Base-by-base conservation (phyloP, 2,888 invertebrate genomes). In the Pilophorus perplexus region DNA sequence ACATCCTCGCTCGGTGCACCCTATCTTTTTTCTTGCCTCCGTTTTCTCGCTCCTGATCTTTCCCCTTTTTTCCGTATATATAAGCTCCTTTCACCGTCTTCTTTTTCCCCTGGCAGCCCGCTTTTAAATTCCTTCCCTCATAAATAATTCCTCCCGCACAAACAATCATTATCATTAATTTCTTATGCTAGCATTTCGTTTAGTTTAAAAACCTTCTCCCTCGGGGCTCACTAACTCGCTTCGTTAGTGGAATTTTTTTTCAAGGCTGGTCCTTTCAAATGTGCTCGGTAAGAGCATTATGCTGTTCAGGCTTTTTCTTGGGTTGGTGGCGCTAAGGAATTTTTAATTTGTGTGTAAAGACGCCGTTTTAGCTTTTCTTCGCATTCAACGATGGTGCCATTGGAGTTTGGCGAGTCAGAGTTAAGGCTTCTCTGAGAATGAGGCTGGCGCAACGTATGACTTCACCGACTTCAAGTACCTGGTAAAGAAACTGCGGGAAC, bases 1-100 rank as follows among this genome's bases (percentile, higher is more conserved):
- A 67, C 67, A 64, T 64, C 64, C 62, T 67, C 16, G 37, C 64
- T 25, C 22, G 20, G 52, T 55, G 20, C 22, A 46, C 46, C 46
- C 46, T 12, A 46, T 46, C 46, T 46, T 46, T 46, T 22, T n/a
- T 23, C 23, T 23, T 4, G 22, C 38, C 6, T 14, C 38, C 6
- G n/a, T 55, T 20, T 33, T 25, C 33, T 33, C 28, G 2, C 52
- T 14, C 52, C 28, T 27, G 3, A 4, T 27, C 33, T 22, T 22
- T 18, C 12, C 8, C 22, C 22, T 22, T 22, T 23, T 46, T 46
- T 23, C 22, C 23, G 23, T 46, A 46, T n/a, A n/a, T 46, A 46
- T 62, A 62, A 62, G 60, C 60, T 22, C 18, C 33, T 44, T 46
- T 62, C 46, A 62, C 46, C 60, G 44, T 14, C 44, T 44, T 46